Percentiles rank a stretch among this genome's conserved stretches.
Evolutionary conservation across 1,140 invertebrate species (phyloP).

Genomic region (Littorina saxatilis): DNA sequence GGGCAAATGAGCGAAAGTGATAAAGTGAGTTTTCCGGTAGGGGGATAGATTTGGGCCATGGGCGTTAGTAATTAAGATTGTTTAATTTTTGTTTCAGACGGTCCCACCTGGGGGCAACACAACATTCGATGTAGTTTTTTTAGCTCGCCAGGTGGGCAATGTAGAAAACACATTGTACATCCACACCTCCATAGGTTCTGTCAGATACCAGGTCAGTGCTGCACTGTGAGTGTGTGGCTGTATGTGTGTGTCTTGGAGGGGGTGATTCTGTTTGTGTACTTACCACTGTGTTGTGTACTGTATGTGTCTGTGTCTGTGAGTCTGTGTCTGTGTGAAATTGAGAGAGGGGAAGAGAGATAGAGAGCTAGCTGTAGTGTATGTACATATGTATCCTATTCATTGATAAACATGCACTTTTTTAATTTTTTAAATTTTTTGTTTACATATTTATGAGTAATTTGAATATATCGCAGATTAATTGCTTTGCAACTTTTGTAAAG

Average conservation of each 20-base stretch:
- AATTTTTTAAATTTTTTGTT: no score
- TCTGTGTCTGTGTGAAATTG: conserved; percentile 59
- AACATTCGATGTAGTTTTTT: conserved; percentile 95
- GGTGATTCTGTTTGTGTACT: neutral
- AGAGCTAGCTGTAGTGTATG: no score
- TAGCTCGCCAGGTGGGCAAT: conserved; percentile 91
- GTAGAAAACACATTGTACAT: conserved; percentile 93
- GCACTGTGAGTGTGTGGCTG: neutral
- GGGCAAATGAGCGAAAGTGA: no score
- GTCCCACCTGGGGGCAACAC: conserved; percentile 94
- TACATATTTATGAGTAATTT: no score
- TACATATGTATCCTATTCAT: no score
- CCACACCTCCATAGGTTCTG: conserved; percentile 92
- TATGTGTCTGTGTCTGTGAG: neutral
- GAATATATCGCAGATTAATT: no score
- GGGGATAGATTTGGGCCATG: no score
- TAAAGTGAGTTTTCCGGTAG: no score
- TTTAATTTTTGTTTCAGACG: conserved; percentile 77
- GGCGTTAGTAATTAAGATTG: no score
- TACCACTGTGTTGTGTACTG: neutral
- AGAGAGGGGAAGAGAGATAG: no score
- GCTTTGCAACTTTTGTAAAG: no score
- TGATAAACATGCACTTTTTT: no score
- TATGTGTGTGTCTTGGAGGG: neutral
- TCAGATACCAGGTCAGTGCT: conserved; percentile 84